Base-by-base conservation (phyloP, 2,113 vertebrate genomes). In the Sinocyclocheilus maitianheensis region DNA sequence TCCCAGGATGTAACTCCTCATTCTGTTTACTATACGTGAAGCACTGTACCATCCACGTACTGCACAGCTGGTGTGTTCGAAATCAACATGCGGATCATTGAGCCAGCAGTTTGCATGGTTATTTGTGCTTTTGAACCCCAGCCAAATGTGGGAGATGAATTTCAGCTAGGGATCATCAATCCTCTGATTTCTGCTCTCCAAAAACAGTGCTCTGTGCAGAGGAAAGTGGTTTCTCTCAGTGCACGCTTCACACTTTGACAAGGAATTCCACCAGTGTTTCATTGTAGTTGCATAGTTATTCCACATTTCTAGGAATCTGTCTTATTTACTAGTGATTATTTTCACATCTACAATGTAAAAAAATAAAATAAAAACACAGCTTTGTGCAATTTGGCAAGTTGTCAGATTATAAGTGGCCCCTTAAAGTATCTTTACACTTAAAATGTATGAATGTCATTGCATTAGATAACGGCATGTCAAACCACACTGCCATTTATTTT, bases 131-230 rank as follows among this genome's bases (percentile, higher is more conserved):
- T 62, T 90, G 85, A 76, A 88, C 48, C 30, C 24, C 67, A 55
- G 80, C 74, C 75, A 85, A 34, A 81, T 75, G 24, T 81, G 62
- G 83, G 85, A 90, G 80, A 87, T 86, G 83, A 51, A 60, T 89
- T 84, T 89, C 81, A 84, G 80, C 34, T 51, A 63, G 76, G 26
- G 26, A 81, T 90, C 72, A 81, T 62, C 63, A 77, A 83, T 86
- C 67, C 78, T 86, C 77, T 30, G n/a, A 55, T 78, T 83, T 85
- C 51, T 48, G n/a, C 60, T 77, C 60, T 55, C 48, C 60, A 75
- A 65, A 77, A 85, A 65, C 74, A 51, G 26, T 53, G 74, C 16
- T 77, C 67, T 65, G 37, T 65, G 5, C 46, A 14, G 43, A 53
- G 12, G 63, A 82, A 69, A 55, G 81, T 4, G 24, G 11, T 43